Evolutionary conservation across 2,113 vertebrate species (phyloP).

Genomic region (Herpetotheres cachinnans): DNA sequence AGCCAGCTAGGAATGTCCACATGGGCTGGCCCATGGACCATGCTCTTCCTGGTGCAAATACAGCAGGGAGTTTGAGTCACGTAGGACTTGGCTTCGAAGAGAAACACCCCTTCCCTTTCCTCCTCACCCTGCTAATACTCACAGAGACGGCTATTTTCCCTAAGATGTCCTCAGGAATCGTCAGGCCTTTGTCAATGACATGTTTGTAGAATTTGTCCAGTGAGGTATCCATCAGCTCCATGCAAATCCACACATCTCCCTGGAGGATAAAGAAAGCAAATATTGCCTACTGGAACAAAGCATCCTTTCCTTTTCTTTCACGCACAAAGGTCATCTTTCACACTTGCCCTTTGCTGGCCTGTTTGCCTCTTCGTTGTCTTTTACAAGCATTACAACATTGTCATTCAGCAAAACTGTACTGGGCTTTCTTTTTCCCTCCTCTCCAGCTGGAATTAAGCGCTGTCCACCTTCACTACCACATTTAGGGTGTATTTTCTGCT

Average conservation of each 20-base stretch:
- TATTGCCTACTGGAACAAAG: not conserved
- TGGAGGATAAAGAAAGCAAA: constrained; percentile 41
- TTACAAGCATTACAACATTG: too few relatives aligned
- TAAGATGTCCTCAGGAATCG: constrained; percentile 93
- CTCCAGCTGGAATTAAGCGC: not conserved
- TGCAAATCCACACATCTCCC: constrained; percentile 98
- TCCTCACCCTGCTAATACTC: constrained; percentile 51
- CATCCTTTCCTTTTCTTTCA: not conserved
- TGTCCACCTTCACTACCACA: not conserved
- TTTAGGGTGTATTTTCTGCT: not conserved
- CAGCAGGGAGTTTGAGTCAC: not conserved
- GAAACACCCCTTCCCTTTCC: not conserved
- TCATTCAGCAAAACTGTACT: not conserved
- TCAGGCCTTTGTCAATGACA: constrained; percentile 91
- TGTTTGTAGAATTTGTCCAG: constrained; percentile 98
- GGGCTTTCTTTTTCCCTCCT: not conserved
- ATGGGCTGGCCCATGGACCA: not conserved
- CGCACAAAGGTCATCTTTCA: accelerated
- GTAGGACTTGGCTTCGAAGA: not conserved
- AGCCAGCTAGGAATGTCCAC: not conserved
- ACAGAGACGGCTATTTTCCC: constrained; percentile 96
- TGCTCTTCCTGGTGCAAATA: not conserved
- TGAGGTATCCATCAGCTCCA: constrained; percentile 98
- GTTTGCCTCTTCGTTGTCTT: not conserved
- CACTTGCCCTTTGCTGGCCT: not conserved